Evolutionary conservation across 2,888 invertebrate genomes (phyloP), one percentile per base, ranked within the genome.

Genomic region (Hemithea aestivaria): DNA sequence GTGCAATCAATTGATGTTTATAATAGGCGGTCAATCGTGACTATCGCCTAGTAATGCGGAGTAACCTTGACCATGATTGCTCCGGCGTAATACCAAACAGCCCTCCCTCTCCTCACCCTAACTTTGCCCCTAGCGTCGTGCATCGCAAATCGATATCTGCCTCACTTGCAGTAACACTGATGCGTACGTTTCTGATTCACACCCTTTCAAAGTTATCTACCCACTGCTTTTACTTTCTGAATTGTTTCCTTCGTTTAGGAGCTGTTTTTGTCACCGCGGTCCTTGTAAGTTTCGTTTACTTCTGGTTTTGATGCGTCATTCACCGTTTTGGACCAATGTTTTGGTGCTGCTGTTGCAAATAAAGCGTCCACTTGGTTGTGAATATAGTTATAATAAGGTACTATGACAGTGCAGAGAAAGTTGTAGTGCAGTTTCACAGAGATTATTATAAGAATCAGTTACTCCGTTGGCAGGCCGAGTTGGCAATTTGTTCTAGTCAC

Each of bases 31-130:
- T 66, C 65, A 69, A 55, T 61, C 59, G 60, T 68, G 52, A 56
- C 65, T 62, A 62, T 60, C 58, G 56, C 45, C 54, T 56, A 40
- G 58, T 63, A 58, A 59, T 58, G 52, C 53, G 39, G 63, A 55
- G 67, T 79, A 73, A 77, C 82, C 82, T 83, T 84, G 82, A 72
- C 80, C 78, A 65, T 78, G 73, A 68, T 67, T 54, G 57, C 63
- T 70, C 59, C 62, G 50, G 62, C 68, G 62, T 64, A 60, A 66
- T 66, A 65, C 46, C 54, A 52, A 51, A 49, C 58, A 45, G 45
- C 46, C 44, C 58, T 60, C 58, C 54, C 52, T 45, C 56, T 42
- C 54, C 56, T 61, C 44, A 53, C 50, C 52, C 47, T 41, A 42
- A 16, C 16, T 4, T 16, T 16, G 16, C 16, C 45, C 58, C 46